Percentiles rank a stretch among this genome's conserved stretches.
Evolutionary conservation across 1,140 invertebrate species (phyloP).

Genomic region (Oryzaephilus surinamensis): DNA sequence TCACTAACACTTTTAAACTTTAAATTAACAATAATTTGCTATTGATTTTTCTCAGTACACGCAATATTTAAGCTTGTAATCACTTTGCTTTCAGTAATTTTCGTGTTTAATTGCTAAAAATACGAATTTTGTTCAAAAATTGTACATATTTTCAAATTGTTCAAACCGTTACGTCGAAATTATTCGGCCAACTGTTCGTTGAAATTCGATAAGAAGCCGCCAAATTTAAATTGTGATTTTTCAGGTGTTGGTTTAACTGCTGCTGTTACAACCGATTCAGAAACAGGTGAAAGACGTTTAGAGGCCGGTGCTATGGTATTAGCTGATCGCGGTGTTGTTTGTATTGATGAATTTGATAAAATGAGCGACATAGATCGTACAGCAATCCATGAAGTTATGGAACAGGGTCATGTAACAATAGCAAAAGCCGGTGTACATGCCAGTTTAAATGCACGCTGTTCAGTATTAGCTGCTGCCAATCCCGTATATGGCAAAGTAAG

Average conservation of each 20-base stretch:
- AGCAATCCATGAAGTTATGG: slow-evolving; percentile 98
- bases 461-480: slow-evolving; percentile 97
- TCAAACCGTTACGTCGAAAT: too few relatives aligned
- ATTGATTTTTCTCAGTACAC: too few relatives aligned
- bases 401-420: slow-evolving; percentile 92
- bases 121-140: too few relatives aligned
- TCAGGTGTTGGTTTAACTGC: slow-evolving; percentile 97
- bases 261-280: slow-evolving; percentile 91
- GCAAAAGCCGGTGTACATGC: slow-evolving; percentile 99
- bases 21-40: too few relatives aligned
- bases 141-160: too few relatives aligned
- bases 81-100: too few relatives aligned
- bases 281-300: slow-evolving; percentile 76
- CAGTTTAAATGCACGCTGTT: slow-evolving; percentile 93
- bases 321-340: slow-evolving; percentile 94
- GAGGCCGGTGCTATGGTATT: slow-evolving; percentile 99
- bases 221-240: too few relatives aligned
- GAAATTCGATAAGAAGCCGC: too few relatives aligned
- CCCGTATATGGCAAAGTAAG: slow-evolving; percentile 94
- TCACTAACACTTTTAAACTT: too few relatives aligned
- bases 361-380: slow-evolving; percentile 99
- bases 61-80: too few relatives aligned
- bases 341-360: slow-evolving; percentile 99
- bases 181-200: too few relatives aligned
- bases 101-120: too few relatives aligned